These are phyloP conservation scores for Calyptomena viridis DNA, from an alignment of 2,113 vertebrate genomes.

Conservation along the genomic window DNA sequence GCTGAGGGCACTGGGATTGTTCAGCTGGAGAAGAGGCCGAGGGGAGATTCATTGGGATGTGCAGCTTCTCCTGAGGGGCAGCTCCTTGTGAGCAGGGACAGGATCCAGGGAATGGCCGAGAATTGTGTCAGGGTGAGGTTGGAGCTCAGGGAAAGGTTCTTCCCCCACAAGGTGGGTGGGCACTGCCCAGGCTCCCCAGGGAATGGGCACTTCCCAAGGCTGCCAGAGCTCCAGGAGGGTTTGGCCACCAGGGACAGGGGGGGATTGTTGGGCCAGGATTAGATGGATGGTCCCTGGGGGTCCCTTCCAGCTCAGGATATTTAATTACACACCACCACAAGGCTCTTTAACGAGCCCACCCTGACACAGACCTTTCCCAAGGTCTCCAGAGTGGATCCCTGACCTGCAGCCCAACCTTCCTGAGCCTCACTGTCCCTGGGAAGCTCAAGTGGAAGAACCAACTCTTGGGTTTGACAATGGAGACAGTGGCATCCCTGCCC, in stretches of 20 bases:
- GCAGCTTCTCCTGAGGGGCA: background rate
- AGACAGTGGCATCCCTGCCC: background rate
- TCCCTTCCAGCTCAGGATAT: background rate
- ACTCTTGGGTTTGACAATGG: fast-evolving
- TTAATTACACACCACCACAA: background rate
- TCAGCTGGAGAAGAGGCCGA: background rate
- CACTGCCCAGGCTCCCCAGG: background rate
- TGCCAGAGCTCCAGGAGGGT: background rate
- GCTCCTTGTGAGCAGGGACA: background rate
- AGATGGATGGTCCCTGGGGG: background rate
- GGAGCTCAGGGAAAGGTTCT: background rate
- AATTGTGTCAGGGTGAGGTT: background rate
- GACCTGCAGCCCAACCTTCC: background rate
- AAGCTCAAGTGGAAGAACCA: background rate
- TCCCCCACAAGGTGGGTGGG: background rate
- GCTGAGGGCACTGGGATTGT: background rate
- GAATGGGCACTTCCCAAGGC: background rate
- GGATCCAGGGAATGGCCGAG: background rate
- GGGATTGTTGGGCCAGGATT: background rate
- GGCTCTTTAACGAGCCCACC: background rate
- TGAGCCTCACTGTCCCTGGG: background rate
- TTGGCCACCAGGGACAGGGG: background rate
- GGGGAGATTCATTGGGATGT: background rate
- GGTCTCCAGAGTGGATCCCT: background rate
- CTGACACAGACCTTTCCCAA: background rate